Evolutionary conservation across 2,888 invertebrate species (phyloP), one percentile per base, ranked within the genome.

Genomic region (Malthinus flaveolus): DNA sequence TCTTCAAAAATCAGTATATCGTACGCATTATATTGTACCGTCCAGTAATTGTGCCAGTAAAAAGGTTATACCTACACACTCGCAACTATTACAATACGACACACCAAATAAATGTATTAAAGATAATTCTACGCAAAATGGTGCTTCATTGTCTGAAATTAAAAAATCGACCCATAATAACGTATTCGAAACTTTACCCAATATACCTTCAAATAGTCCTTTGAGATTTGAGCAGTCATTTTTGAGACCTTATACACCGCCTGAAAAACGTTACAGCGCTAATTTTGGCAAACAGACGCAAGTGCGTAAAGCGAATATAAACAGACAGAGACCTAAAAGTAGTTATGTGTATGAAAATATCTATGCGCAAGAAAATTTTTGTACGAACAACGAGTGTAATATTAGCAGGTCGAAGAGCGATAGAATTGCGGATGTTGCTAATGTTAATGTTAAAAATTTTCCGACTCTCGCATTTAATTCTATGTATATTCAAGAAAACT

Each of bases 401-500:
- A 61, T 58, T 55, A 59, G 61, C 31, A 62, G 61, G 49, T 52
- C 56, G 31, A 69, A 64, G 51, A 71, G 68, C 52, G 72, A 73
- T 52, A 62, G 63, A 49, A 66, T 54, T 51, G 59, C 71, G 49
- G 68, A 68, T 51, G 61, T 67, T 37, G 65, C 69, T 34, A 74
- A 75, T 65, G 73, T 75, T 34, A 75, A 73, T 64, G 75, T 76
- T 9, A 72, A 69, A 36, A 73, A 74, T 55, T 78, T 78, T 66
- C 79, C 79, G 0, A 73, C 68, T 49, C 76, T 77, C 1, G 75
- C 77, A 56, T 79, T 77, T 66, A 79, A 73, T 70, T 73, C 71
- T 45, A 71, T 75, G 68, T 79, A 78, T 58, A 76, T 79, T 57
- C 79, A 79, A 59, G 74, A 76, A 57, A 68, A 65, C 68, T 67